A percentile compares a stretch with the other conserved stretches of the same genome.
Evolutionary conservation across 37 sponge, comb jelly and placozoan species (phyloP).

Genomic region (Crambe crambe): DNA sequence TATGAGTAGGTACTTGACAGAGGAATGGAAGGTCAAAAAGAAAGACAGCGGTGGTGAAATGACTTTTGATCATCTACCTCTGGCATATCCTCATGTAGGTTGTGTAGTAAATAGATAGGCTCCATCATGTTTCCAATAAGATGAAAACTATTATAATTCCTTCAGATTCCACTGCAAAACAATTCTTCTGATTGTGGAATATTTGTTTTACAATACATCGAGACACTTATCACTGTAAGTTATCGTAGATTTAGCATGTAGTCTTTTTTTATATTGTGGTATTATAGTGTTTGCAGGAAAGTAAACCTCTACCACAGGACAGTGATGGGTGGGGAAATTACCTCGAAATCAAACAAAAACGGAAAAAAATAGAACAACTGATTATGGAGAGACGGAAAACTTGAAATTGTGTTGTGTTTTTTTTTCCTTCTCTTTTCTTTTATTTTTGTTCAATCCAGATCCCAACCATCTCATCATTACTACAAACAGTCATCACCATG

Average conservation of each 20-base stretch:
- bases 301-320: not conserved
- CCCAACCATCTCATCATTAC: no score
- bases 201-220: slow-evolving; percentile 82
- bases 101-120: not conserved
- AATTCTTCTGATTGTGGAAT: slow-evolving; percentile 94
- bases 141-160: not conserved
- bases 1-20: slow-evolving; percentile 50
- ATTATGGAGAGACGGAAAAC: not conserved
- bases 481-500: no score
- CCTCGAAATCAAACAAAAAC: slow-evolving; percentile 16
- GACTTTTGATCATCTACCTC: slow-evolving; percentile 19
- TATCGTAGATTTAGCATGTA: not conserved
- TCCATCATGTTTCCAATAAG: not conserved
- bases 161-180: slow-evolving; percentile 77
- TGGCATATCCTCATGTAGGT: slow-evolving; percentile 17
- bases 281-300: slow-evolving; percentile 23
- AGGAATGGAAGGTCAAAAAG: slow-evolving; percentile 60
- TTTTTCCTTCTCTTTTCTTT: not conserved
- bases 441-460: no score
- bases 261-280: no score
- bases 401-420: not conserved
- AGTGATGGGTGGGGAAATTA: slow-evolving; percentile 31
- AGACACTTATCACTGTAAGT: slow-evolving; percentile 57
- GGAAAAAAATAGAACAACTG: slow-evolving; percentile 24
- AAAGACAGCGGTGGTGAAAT: not conserved